A percentile compares a stretch with the other conserved stretches of the same genome.
Evolutionary conservation across 2,797 vertebrate species (phyloP).

Genomic region (Enteromius afrohamiltoni): DNA sequence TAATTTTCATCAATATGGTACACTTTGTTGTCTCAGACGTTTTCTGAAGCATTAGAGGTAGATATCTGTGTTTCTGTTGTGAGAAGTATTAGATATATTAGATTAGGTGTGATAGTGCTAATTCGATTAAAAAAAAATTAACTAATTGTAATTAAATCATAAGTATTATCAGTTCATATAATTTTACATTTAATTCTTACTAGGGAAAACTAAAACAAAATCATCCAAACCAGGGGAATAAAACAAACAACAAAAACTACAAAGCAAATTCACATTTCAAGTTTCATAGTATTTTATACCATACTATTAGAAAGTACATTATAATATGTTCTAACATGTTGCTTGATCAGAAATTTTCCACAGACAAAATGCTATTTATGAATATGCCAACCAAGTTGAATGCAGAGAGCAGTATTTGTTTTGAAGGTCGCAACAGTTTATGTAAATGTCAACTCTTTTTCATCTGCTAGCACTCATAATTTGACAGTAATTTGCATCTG

Average conservation of each 20-base stretch:
- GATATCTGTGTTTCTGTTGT: not conserved
- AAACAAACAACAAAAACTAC: not conserved
- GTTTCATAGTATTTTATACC: not conserved
- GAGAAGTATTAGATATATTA: not conserved
- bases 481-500: constrained; percentile 42
- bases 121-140: no score
- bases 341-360: not conserved
- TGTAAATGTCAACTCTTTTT: constrained; percentile 48
- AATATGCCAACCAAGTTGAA: not conserved
- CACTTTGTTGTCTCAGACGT: no score
- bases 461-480: constrained; percentile 47
- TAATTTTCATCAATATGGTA: not conserved
- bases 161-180: not conserved
- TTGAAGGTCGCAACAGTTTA: constrained; percentile 38
- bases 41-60: not conserved
- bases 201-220: not conserved
- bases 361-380: not conserved
- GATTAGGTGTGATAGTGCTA: not conserved
- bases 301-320: not conserved
- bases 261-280: not conserved
- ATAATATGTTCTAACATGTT: not conserved
- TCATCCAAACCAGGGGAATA: not conserved
- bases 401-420: constrained; percentile 11
- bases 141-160: not conserved
- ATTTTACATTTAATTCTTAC: not conserved